Evolutionary conservation across 2,888 invertebrate genomes (phyloP).

Genomic region (Homarus gammarus): DNA sequence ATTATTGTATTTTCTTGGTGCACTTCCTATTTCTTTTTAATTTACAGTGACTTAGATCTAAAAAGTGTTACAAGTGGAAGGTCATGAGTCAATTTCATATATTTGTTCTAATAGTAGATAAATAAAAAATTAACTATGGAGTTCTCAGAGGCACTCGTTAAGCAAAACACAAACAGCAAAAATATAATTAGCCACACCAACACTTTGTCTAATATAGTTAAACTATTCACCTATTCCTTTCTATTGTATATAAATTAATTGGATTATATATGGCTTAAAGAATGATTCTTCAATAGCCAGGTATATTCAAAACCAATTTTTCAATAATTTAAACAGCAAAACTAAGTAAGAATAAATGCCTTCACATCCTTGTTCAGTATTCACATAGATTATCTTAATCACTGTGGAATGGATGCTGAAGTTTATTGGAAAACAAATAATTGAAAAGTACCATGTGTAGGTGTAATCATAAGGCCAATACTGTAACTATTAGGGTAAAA

Average conservation of each 20-base stretch:
- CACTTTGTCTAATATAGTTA: not conserved
- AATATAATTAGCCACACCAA: not conserved
- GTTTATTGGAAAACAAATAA: constrained; percentile 23
- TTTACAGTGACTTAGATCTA: too few relatives aligned
- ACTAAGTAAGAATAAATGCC: constrained; percentile 1
- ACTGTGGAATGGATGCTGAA: constrained; percentile 38
- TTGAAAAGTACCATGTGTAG: not conserved
- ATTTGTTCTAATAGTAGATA: not conserved
- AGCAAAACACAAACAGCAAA: constrained; percentile 22
- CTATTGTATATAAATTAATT: not conserved
- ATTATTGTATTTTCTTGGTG: not conserved
- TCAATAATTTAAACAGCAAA: not conserved
- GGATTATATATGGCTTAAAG: not conserved
- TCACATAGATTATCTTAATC: not conserved
- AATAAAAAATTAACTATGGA: constrained; percentile 13
- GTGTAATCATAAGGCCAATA: not conserved
- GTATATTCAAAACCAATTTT: not conserved
- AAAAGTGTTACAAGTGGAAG: not conserved
- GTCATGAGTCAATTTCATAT: not conserved
- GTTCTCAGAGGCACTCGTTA: constrained; percentile 5
- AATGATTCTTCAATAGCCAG: not conserved
- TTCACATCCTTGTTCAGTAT: constrained; percentile 35
- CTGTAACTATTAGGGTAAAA: not conserved
- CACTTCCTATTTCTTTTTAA: not conserved
- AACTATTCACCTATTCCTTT: not conserved